A percentile compares a stretch with the other conserved stretches of the same genome.
Conservation (phyloP, 1,140 invertebrate genomes). For the Lepidurus packardi region DNA sequence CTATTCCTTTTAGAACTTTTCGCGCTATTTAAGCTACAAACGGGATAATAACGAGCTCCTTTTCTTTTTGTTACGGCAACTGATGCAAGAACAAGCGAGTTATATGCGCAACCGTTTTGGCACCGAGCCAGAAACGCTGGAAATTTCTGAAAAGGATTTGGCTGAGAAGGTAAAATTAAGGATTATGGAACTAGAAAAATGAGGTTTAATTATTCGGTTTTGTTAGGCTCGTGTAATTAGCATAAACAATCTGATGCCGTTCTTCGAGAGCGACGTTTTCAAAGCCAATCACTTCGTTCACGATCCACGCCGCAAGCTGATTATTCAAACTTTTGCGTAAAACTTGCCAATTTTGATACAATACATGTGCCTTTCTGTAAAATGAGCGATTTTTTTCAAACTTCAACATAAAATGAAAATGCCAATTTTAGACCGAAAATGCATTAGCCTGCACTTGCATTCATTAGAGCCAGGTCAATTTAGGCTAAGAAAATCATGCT, state of each 20-base stretch:
- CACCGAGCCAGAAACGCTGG: conserved; percentile 62
- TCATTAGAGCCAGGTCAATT: too few species aligned
- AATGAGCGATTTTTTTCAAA: too few species aligned
- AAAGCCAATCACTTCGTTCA: conserved; percentile 82
- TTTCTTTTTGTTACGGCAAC: conserved; percentile 89
- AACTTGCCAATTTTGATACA: not conserved
- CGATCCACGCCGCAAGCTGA: conserved; percentile 73
- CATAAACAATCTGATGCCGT: conserved; percentile 79
- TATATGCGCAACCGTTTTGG: conserved; percentile 79
- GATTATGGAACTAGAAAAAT: conserved; percentile 31
- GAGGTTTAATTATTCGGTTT: conserved; percentile 36
- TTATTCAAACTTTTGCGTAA: conserved; percentile 66
- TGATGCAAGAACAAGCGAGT: conserved; percentile 82
- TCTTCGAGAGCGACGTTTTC: conserved; percentile 89
- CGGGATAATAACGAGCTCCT: conserved; percentile 94
- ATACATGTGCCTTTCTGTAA: conserved; percentile 11
- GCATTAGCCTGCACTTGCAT: too few species aligned
- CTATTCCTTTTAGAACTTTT: conserved; percentile 69
- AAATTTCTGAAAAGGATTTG: conserved; percentile 87
- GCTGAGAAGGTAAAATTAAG: conserved; percentile 63
- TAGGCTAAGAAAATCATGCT: too few species aligned
- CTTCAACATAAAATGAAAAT: too few species aligned
- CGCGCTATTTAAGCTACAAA: conserved; percentile 86
- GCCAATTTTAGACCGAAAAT: too few species aligned
- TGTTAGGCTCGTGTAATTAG: conserved; percentile 84